phyloP scores from a whole-genome alignment of 2,113 vertebrate genomes.

The Peromyscus californicus region DNA sequence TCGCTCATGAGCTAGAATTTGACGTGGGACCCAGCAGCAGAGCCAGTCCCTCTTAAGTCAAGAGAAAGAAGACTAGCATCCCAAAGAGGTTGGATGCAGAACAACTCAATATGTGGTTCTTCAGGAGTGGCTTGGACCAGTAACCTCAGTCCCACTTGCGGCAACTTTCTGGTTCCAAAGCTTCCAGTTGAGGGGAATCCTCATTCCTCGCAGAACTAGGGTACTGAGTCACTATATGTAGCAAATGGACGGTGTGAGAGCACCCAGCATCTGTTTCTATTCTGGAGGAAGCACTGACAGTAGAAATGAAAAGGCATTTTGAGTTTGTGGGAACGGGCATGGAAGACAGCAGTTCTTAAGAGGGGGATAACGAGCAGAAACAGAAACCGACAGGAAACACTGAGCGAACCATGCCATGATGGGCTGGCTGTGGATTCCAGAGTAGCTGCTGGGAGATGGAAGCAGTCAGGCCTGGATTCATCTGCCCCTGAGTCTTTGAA shows the following conservation, averaged over 20 bases:
- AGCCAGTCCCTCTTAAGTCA: too few relatives aligned
- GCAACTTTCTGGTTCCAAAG: not conserved
- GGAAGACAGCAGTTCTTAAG: not conserved
- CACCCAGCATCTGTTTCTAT: not conserved
- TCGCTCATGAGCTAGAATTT: not conserved
- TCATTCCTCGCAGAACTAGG: not conserved
- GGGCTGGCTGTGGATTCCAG: not conserved
- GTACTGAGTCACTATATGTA: not conserved
- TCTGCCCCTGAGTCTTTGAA: not conserved
- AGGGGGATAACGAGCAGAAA: not conserved
- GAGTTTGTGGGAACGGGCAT: not conserved
- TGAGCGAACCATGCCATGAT: fast-evolving
- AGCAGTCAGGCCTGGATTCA: too few relatives aligned
- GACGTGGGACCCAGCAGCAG: not conserved
- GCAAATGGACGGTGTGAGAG: not conserved
- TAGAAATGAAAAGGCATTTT: not conserved
- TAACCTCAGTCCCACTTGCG: not conserved
- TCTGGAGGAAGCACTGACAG: not conserved
- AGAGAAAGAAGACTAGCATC: not conserved
- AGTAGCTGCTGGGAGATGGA: not conserved
- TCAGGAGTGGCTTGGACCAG: not conserved
- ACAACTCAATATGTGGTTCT: not conserved
- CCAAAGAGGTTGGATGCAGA: not conserved
- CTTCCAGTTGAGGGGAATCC: not conserved
- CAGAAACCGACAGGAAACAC: fast-evolving